Base-by-base conservation (phyloP, 2,113 vertebrate species). In the Athene cunicularia region DNA sequence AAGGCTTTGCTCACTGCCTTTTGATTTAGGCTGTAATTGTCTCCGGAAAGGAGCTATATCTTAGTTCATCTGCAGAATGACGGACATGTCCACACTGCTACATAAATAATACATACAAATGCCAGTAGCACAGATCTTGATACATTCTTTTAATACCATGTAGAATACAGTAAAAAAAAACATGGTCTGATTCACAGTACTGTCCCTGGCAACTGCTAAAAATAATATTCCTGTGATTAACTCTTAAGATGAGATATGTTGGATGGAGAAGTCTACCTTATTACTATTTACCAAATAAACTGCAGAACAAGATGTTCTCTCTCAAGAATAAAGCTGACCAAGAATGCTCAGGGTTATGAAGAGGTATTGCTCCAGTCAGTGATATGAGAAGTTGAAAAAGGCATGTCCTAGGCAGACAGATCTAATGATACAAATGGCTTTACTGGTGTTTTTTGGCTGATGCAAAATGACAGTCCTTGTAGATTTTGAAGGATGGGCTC, bases 21-120 rank as follows among this genome's bases (percentile, higher is more conserved):
- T 59, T 59, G 35, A 35, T 80, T 64, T 55, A 66, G 52, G 14
- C 37, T 63, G 56, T 35, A 63, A 32, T 14, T 67, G 59, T 63
- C 20, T 72, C 26, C 24, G 63, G 72, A 59, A 39, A 64, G 39
- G 58, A 80, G 33, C 20, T 0, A 0, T 28, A 3, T 41, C 52
- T 75, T 49, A 41, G 14, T 68, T 75, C 63, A 14, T 64, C 63
- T 80, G n/a, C 58, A 64, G 67, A 91, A n/a, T 28, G 30, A 22
- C 1, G 2, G 43, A 22, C 22, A 28, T 5, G 8, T 35, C 67
- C 53, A 41, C 63, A 45, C n/a, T 2, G 1, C 33, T 20, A 7
- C 2, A 20, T 55, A 32, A 77, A 53, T 85, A 72, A 37, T 35
- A 30, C 10, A 39, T 24, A 15, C 12, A 58, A 53, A 41, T 68